These are phyloP conservation scores for Dipodomys merriami DNA, from an alignment of 2,113 vertebrate species.

Conservation along the genomic window DNA sequence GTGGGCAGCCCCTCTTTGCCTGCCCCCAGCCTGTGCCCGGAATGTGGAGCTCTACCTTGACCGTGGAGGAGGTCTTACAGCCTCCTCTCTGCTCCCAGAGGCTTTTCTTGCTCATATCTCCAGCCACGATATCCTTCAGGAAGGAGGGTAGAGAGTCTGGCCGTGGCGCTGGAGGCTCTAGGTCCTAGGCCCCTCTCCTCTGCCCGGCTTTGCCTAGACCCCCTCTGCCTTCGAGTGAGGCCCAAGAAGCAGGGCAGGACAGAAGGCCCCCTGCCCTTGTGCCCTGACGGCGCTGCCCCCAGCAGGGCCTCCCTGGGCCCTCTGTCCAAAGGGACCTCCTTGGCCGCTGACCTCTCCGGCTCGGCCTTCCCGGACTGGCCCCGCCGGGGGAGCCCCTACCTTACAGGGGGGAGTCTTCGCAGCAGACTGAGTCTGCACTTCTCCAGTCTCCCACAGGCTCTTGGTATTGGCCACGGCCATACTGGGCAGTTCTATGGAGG, in stretches of 20 bases:
- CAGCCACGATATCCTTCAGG: constrained; percentile 91
- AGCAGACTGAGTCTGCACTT: constrained; percentile 86
- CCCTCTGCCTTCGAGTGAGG: fast-evolving
- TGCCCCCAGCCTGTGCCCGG: fast-evolving
- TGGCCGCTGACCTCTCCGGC: background rate
- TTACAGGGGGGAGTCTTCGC: constrained; percentile 85
- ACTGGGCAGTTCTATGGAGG: constrained; percentile 88
- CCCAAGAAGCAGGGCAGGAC: background rate
- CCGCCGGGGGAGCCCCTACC: constrained; percentile 77
- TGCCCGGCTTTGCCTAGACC: background rate
- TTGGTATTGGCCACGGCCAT: constrained; percentile 92
- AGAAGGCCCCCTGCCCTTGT: fast-evolving
- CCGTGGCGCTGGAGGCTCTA: fast-evolving
- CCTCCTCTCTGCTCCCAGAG: constrained; percentile 94
- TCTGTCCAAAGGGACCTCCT: background rate
- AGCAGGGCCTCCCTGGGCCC: too few relatives aligned
- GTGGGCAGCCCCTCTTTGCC: background rate
- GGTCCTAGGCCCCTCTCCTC: background rate
- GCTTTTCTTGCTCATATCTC: constrained; percentile 94
- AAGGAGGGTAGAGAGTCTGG: fast-evolving
- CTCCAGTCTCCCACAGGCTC: constrained; percentile 93
- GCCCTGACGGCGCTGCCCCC: background rate
- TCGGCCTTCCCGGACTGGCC: background rate
- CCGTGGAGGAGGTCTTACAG: constrained; percentile 68
- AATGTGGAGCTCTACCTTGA: constrained; percentile 72